These are phyloP conservation scores for Microcebus ravelobensis DNA, from an alignment of 2,113 vertebrate species.

Conservation along the genomic window DNA sequence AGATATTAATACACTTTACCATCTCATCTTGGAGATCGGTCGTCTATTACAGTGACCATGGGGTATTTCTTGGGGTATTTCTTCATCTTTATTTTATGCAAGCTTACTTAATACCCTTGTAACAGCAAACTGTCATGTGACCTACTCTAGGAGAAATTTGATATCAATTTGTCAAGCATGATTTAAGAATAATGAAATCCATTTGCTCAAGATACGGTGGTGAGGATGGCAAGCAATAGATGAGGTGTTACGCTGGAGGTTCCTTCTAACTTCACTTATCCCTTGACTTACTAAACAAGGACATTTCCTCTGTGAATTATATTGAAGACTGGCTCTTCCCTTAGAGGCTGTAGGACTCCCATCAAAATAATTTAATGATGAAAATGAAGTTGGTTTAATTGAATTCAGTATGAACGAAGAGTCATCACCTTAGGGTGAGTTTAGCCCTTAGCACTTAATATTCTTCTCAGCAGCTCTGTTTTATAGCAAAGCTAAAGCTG, in stretches of 20 bases:
- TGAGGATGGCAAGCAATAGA: not conserved
- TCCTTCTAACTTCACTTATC: slow-evolving; percentile 9
- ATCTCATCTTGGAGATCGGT: slow-evolving; percentile 34
- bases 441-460: slow-evolving; percentile 52
- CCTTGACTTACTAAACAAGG: slow-evolving; percentile 67
- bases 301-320: slow-evolving; percentile 63
- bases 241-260: not conserved
- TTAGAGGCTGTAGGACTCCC: slow-evolving; percentile 12
- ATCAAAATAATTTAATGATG: slow-evolving; percentile 71
- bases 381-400: slow-evolving; percentile 67
- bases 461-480: slow-evolving; percentile 34
- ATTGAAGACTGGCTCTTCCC: slow-evolving; percentile 12
- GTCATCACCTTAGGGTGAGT: slow-evolving; percentile 47
- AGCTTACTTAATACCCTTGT: not conserved
- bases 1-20: not conserved
- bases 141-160: slow-evolving; percentile 36
- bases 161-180: slow-evolving; percentile 66
- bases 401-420: slow-evolving; percentile 63
- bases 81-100: slow-evolving; percentile 31
- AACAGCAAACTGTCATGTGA: slow-evolving; percentile 35
- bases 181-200: slow-evolving; percentile 68
- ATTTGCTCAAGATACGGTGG: slow-evolving; percentile 5
- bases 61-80: not conserved
- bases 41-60: not conserved
- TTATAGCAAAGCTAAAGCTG: not conserved